Evolutionary conservation across 2,888 invertebrate species (phyloP).

Genomic region (Embidobia sp.): DNA sequence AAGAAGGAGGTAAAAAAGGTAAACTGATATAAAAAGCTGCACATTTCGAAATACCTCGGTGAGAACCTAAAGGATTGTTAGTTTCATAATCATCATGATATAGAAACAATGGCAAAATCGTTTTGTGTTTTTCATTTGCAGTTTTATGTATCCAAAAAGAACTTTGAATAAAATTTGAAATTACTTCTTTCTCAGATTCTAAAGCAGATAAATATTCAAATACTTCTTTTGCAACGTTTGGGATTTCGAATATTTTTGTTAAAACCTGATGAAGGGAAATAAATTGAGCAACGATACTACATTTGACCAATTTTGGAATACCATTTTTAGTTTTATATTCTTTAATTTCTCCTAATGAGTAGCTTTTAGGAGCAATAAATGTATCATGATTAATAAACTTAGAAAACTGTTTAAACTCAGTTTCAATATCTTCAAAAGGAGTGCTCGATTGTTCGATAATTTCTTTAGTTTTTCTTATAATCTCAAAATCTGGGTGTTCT

Average conservation of each 20-base stretch:
- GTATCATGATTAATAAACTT: slow-evolving; percentile 3
- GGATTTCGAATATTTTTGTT: slow-evolving; percentile 1
- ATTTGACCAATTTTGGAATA: neutral
- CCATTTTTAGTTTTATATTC: neutral
- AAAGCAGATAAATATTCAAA: neutral
- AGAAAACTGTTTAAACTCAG: slow-evolving; percentile 7
- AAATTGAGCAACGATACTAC: neutral
- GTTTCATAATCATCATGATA: slow-evolving; percentile 16
- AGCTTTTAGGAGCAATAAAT: neutral
- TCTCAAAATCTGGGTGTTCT: too few relatives aligned
- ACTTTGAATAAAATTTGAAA: slow-evolving; percentile 56
- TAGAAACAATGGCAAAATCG: slow-evolving; percentile 27
- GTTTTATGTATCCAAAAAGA: slow-evolving; percentile 42
- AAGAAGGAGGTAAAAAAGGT: slow-evolving; percentile 42
- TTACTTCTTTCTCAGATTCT: slow-evolving; percentile 2
- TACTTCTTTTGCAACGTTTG: slow-evolving; percentile 2
- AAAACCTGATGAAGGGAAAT: neutral
- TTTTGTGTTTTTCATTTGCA: neutral
- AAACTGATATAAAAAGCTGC: slow-evolving; percentile 55
- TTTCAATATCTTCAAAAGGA: too few relatives aligned
- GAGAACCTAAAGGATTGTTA: slow-evolving; percentile 25
- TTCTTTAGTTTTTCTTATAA: too few relatives aligned
- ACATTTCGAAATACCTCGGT: slow-evolving; percentile 53
- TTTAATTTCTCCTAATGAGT: neutral
- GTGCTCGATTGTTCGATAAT: neutral